Conservation (phyloP, 2,797 vertebrate genomes). For the Tarsius wallacei region DNA sequence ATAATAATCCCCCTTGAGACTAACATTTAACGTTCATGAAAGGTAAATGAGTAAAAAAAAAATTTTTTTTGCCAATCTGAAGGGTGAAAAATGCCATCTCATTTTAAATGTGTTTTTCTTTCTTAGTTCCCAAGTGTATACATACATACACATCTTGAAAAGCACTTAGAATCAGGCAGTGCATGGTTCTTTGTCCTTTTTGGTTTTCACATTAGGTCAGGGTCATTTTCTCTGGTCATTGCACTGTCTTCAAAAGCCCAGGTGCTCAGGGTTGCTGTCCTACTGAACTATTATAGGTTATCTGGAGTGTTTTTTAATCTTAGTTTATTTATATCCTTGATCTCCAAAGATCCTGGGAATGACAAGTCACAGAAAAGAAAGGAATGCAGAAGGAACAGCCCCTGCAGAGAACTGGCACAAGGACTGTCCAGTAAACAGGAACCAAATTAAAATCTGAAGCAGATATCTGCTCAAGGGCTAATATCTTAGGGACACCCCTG, state of each 20-base stretch:
- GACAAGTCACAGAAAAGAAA: neutral
- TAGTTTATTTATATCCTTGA: neutral
- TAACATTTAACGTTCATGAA: neutral
- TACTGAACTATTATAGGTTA: neutral
- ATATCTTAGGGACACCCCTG: neutral
- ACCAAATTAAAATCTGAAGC: conserved; percentile 14
- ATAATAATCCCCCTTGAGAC: neutral
- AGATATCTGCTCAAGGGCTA: neutral
- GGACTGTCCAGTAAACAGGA: neutral
- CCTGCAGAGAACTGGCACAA: neutral
- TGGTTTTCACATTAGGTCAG: neutral
- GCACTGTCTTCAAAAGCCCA: neutral
- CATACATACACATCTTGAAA: neutral
- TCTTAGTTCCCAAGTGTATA: neutral
- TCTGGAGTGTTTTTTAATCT: neutral
- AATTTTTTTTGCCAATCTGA: neutral
- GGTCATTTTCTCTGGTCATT: neutral
- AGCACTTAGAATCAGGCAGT: neutral
- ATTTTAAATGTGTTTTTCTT: conserved; percentile 51
- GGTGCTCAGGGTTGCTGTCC: neutral
- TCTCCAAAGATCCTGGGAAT: neutral
- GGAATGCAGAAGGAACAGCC: neutral
- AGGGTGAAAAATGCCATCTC: neutral
- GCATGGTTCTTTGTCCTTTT: neutral
- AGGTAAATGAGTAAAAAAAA: neutral